These are phyloP conservation scores for Urophycis tenuis DNA, from an alignment of 2,797 vertebrate genomes.

Conservation along the genomic window DNA sequence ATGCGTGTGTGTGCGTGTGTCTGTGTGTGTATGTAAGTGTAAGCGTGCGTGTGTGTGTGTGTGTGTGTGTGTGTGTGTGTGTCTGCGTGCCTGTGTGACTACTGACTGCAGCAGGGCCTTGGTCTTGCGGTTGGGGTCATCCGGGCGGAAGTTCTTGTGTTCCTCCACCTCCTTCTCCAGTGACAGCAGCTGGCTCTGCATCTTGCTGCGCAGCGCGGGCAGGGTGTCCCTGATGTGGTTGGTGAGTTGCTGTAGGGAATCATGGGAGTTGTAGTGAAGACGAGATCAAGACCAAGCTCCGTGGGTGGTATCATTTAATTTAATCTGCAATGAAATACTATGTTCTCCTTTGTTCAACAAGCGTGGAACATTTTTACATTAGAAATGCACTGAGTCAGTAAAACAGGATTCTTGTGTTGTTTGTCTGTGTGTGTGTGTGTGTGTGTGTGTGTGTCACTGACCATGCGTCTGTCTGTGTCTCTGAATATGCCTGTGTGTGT, in stretches of 20 bases:
- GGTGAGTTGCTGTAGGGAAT: slow-evolving; percentile 84
- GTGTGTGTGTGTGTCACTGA: slow-evolving; percentile 4
- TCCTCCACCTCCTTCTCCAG: slow-evolving; percentile 96
- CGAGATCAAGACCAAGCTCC: background rate
- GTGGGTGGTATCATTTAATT: background rate
- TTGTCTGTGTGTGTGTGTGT: background rate
- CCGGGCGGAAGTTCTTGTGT: slow-evolving; percentile 91
- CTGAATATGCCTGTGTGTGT: background rate
- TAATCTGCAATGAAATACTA: no score
- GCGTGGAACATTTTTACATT: no score
- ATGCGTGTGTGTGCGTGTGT: background rate
- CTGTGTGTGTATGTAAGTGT: no score
- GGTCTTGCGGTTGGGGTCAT: slow-evolving; percentile 89
- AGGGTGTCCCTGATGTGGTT: slow-evolving; percentile 95
- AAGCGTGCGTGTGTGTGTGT: background rate
- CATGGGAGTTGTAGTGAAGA: background rate
- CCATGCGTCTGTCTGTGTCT: slow-evolving; percentile 9
- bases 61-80: background rate
- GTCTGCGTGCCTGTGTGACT: background rate
- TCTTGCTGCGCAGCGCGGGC: slow-evolving; percentile 85
- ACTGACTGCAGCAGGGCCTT: slow-evolving; percentile 91
- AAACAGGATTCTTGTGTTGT: no score
- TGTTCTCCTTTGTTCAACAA: no score
- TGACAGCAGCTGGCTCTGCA: slow-evolving; percentile 89
- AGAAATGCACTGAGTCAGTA: no score